phyloP scores from a whole-genome alignment of 1,140 invertebrate genomes.

The Apocrypta bakeri region DNA sequence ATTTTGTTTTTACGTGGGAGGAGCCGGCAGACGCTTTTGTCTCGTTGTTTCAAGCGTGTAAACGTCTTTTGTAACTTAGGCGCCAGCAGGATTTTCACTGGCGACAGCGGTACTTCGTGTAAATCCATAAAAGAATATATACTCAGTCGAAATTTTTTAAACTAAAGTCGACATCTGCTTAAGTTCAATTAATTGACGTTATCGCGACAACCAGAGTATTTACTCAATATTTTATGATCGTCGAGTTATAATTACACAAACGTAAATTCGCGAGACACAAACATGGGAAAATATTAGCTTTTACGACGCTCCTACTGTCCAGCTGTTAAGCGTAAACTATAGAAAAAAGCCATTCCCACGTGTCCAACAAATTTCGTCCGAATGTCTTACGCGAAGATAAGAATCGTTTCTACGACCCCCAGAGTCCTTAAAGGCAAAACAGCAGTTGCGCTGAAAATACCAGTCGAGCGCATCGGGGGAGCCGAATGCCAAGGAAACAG shows the following conservation, averaged over 20 bases:
- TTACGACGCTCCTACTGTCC: neutral
- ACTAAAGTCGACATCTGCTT: neutral
- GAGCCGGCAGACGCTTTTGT: slow-evolving; percentile 19
- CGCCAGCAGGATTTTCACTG: slow-evolving; percentile 27
- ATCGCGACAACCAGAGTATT: too few relatives aligned
- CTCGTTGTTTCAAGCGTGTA: slow-evolving; percentile 22
- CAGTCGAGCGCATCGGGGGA: slow-evolving; percentile 3
- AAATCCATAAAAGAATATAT: too few relatives aligned
- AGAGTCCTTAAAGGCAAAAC: neutral
- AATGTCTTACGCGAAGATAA: slow-evolving; percentile 8
- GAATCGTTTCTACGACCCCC: slow-evolving; percentile 9
- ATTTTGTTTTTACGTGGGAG: neutral
- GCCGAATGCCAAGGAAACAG: slow-evolving; percentile 10
- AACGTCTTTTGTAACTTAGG: slow-evolving; percentile 34
- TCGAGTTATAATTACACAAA: too few relatives aligned
- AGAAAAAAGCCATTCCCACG: slow-evolving; percentile 1
- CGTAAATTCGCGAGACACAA: neutral
- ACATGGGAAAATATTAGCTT: neutral
- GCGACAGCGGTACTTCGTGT: too few relatives aligned
- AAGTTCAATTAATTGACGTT: neutral
- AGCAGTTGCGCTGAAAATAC: neutral
- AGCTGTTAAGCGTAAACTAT: neutral
- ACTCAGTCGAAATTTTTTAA: neutral
- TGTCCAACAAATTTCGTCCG: slow-evolving; percentile 6
- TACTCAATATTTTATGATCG: neutral